Percentiles rank a stretch among this genome's conserved stretches.
phyloP scores from a whole-genome alignment of 2,888 invertebrate genomes.

The Drosophila kanekoi region DNA sequence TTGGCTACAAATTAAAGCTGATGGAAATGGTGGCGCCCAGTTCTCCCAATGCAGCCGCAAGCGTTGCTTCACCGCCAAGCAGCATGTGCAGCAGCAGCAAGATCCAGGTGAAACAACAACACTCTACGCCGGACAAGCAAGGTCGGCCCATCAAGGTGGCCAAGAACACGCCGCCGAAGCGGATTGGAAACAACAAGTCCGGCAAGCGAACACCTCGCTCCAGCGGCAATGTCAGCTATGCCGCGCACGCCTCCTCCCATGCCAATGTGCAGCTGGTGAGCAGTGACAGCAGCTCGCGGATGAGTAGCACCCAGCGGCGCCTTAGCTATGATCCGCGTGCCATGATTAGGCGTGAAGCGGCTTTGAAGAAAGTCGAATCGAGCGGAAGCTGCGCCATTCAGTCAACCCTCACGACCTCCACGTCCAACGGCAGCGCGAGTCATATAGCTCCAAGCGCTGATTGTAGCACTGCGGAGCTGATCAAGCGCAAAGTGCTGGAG shows the following conservation, averaged over 20 bases:
- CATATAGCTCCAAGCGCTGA: not conserved
- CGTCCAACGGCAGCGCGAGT: not conserved
- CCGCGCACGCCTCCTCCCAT: slow-evolving; percentile 48
- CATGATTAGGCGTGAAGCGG: slow-evolving; percentile 33
- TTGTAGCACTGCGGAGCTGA: not conserved
- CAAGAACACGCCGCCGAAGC: not conserved
- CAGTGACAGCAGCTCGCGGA: slow-evolving; percentile 5
- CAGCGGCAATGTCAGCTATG: slow-evolving; percentile 8
- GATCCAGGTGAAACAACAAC: slow-evolving; percentile 24
- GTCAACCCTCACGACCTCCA: not conserved
- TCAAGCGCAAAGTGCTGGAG: slow-evolving; percentile 22
- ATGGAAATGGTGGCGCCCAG: not conserved
- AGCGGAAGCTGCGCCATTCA: not conserved
- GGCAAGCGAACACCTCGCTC: not conserved
- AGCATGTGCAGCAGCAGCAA: slow-evolving; percentile 1
- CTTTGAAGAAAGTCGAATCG: not conserved
- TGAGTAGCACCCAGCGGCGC: slow-evolving; percentile 50
- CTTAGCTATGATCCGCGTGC: slow-evolving; percentile 56
- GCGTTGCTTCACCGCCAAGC: not conserved
- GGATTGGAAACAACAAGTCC: not conserved
- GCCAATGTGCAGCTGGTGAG: slow-evolving; percentile 20
- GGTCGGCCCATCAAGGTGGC: not conserved
- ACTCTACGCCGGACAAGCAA: not conserved
- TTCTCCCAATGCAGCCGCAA: not conserved
- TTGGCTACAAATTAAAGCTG: not conserved